Evolutionary conservation across 2,888 invertebrate species (phyloP).

Genomic region (Drosophila monieri): DNA sequence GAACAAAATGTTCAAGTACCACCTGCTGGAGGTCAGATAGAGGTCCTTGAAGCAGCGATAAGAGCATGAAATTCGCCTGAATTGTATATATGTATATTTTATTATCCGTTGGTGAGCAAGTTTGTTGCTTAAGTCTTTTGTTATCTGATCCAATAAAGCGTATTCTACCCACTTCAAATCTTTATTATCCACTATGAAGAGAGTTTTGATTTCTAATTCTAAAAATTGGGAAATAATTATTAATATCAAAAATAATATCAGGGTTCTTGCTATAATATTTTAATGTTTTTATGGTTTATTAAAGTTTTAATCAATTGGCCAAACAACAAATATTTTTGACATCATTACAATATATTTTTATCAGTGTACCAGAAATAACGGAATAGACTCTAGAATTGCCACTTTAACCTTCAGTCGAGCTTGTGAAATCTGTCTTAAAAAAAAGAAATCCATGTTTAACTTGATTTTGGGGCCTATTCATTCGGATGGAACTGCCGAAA

Average conservation of each 20-base stretch:
- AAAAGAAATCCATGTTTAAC: constrained; percentile 30
- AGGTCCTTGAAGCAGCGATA: not conserved
- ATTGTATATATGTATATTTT: constrained; percentile 9
- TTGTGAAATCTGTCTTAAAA: constrained; percentile 10
- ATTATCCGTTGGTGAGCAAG: constrained; percentile 33
- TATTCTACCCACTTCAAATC: constrained; percentile 11
- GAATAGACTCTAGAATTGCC: constrained; percentile 12
- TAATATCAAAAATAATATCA: too few species aligned
- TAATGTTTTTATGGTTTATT: too few species aligned
- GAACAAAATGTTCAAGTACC: constrained; percentile 74
- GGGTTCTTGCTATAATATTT: too few species aligned
- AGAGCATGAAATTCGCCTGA: not conserved
- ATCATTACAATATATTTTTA: not conserved
- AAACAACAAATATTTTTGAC: not conserved
- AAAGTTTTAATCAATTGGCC: too few species aligned
- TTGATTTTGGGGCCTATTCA: constrained; percentile 20
- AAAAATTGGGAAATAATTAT: not conserved
- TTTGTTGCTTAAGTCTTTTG: constrained; percentile 41
- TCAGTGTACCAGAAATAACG: not conserved
- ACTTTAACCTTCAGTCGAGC: constrained; percentile 2
- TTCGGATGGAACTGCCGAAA: constrained; percentile 14
- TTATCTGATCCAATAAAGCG: constrained; percentile 50
- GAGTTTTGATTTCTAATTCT: not conserved
- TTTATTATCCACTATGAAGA: not conserved
- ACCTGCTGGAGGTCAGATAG: constrained; percentile 67